Evolutionary conservation across 2,113 vertebrate species (phyloP), one percentile per base, ranked within the genome.

Genomic region (Oncorhynchus masou): DNA sequence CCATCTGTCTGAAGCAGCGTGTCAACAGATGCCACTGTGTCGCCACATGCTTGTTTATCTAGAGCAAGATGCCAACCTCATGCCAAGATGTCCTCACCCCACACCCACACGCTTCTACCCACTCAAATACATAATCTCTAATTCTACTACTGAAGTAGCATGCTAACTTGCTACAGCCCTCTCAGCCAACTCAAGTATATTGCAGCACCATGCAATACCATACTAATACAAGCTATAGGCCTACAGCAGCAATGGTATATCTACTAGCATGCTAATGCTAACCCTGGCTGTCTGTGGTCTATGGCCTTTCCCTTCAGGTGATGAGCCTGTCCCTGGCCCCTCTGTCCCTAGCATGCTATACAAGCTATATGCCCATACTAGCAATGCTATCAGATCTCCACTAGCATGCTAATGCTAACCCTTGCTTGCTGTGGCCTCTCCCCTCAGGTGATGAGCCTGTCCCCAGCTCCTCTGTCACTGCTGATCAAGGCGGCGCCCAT

Each of bases 311-410:
- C 13, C 5, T 22, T 45, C 88, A 99, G 97, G 97, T 99, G 19
- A 98, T 99, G 97, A 99, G 96, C 85, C 89, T 99, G 83, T 96
- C 96, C 0, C 98, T 97, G 11, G 97, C 98, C 13, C 98, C 97
- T 29, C 88, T 99, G 20, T 99, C 98, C 0, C 91, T 99, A 13
- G 24, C 65, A 15, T 67, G 25, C 25, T 13, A 15, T 67, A 67
- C 24, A 13, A 64, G n/a, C 60, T 64, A 3, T n/a, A n/a, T 29
- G 27, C 5, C 22, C 65, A 31, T 2, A 27, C 25, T 31, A 67
- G 65, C 11, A 25, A 27, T 67, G 12, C 65, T 67, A 24, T 39
- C 39, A 39, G 39, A 39, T 39, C 39, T 13, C 3, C n/a, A 29
- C 25, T 16, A 29, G 64, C 24, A 4, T 25, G 64, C 64, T 27